Conservation (phyloP, 37 sponge, comb jelly and placozoan species). For the Bolinopsis microptera region DNA sequence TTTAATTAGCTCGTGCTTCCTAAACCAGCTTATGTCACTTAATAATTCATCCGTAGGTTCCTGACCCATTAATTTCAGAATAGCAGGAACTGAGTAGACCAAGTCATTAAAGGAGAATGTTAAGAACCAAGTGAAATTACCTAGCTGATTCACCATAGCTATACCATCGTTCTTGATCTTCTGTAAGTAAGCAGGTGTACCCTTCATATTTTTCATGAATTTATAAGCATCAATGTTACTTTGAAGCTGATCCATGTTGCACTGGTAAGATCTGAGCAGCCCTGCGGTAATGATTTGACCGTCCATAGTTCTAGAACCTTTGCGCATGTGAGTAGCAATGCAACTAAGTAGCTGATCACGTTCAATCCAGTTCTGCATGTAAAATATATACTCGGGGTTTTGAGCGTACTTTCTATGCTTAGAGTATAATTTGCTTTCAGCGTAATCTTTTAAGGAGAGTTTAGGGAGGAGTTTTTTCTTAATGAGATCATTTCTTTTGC, state of each 20-base stretch:
- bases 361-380: not conserved
- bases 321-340: not conserved
- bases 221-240: not conserved
- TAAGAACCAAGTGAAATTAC: not conserved
- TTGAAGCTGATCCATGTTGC: not conserved
- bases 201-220: slow-evolving; percentile 38
- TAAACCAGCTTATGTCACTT: not conserved
- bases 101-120: not conserved
- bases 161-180: not conserved
- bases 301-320: not conserved
- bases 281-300: not conserved
- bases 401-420: not conserved
- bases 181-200: not conserved
- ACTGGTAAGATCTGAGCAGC: not conserved
- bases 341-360: not conserved
- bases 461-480: not conserved
- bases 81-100: not conserved
- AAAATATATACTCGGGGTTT: not conserved
- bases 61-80: not conserved
- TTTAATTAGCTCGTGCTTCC: not conserved
- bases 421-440: not conserved
- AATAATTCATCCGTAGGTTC: not conserved
- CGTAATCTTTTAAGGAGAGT: not conserved
- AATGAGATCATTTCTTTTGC: not conserved
- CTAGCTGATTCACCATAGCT: slow-evolving; percentile 19